phyloP scores from a whole-genome alignment of 2,797 vertebrate species.

The Melanotaenia trifasciata region DNA sequence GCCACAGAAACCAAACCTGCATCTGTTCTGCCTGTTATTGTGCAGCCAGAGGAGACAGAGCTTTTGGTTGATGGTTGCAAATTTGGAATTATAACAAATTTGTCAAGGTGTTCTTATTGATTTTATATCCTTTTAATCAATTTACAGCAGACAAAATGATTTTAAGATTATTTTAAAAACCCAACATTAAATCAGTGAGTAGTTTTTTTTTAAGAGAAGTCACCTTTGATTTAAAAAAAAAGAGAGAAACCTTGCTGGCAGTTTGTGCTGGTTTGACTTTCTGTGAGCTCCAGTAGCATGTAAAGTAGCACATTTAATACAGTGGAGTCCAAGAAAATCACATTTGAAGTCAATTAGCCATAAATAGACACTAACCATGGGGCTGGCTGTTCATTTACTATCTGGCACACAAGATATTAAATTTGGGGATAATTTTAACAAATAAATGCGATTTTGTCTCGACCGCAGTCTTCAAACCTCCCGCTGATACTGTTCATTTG shows the following conservation, averaged over 20 bases:
- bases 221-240: background rate
- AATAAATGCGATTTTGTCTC: background rate
- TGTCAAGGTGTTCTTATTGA: no score
- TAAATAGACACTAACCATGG: conserved; percentile 5
- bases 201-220: background rate
- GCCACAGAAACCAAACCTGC: conserved; percentile 14
- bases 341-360: conserved; percentile 27
- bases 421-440: background rate
- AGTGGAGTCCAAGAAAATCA: background rate
- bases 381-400: conserved; percentile 1
- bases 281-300: background rate
- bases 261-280: conserved; percentile 1
- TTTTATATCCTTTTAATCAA: no score
- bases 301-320: conserved; percentile 3
- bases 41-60: background rate
- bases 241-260: background rate
- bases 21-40: background rate
- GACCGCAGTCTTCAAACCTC: background rate
- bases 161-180: no score
- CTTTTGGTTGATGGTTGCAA: background rate
- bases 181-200: no score
- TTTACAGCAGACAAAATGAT: no score
- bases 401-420: background rate
- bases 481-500: conserved; percentile 2
- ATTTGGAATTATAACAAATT: no score